Conservation (phyloP, 2,113 vertebrate species). For the Pseudorasbora parva region DNA sequence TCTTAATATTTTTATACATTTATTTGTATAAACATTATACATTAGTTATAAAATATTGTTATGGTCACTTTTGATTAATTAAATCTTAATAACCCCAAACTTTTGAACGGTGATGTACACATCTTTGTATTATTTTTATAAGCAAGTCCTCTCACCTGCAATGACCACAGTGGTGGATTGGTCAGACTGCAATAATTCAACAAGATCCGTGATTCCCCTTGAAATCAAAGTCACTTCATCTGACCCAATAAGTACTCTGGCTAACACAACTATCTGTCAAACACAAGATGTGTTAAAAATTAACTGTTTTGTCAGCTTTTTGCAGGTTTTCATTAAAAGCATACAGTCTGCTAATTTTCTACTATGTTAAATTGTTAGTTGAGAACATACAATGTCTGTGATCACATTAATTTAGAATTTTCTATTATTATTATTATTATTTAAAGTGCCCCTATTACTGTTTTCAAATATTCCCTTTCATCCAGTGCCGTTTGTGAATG, state of each 20-base stretch:
- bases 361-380: no score
- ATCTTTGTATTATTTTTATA: no score
- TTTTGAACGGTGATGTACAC: no score
- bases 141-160: constrained; percentile 67
- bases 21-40: no score
- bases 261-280: constrained; percentile 76
- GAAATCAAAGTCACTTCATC: constrained; percentile 76
- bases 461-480: no score
- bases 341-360: background rate
- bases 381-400: background rate
- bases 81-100: no score
- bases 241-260: constrained; percentile 73
- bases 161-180: constrained; percentile 65
- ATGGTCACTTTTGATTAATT: no score
- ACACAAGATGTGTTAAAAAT: background rate
- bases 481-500: no score
- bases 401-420: background rate
- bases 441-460: no score
- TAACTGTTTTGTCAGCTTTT: background rate
- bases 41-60: no score
- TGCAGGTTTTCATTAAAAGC: background rate
- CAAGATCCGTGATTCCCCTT: constrained; percentile 74
- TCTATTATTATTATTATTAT: no score
- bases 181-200: constrained; percentile 69
- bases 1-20: no score